Conservation (phyloP, 2,888 invertebrate species). For the Pachycephus smyrnensis region DNA sequence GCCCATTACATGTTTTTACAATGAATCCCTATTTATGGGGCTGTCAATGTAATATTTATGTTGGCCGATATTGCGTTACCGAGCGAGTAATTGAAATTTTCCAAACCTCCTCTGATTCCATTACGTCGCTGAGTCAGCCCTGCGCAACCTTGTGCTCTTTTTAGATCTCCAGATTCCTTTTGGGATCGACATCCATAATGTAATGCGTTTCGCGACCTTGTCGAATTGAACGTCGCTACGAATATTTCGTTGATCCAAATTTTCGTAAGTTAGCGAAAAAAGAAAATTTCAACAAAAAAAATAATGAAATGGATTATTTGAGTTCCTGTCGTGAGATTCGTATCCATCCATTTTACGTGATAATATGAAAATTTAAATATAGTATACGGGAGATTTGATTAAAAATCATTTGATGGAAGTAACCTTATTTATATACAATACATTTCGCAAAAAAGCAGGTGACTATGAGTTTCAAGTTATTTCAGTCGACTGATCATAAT, state of each 20-base stretch:
- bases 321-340: no score
- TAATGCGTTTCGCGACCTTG: background rate
- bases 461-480: background rate
- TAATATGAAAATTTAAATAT: no score
- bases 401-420: no score
- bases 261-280: background rate
- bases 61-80: constrained; percentile 59
- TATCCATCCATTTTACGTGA: no score
- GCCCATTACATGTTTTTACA: constrained; percentile 60
- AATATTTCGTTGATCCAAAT: background rate
- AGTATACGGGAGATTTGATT: no score
- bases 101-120: constrained; percentile 34
- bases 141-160: constrained; percentile 8
- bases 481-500: background rate
- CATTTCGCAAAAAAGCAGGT: no score
- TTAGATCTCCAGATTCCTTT: background rate
- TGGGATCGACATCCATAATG: background rate
- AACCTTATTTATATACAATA: no score
- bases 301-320: no score
- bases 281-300: background rate
- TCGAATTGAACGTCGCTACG: background rate
- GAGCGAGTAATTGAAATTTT: constrained; percentile 64
- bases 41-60: constrained; percentile 65
- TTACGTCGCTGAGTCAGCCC: constrained; percentile 45
- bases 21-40: constrained; percentile 62